A percentile compares a stretch with the other conserved stretches of the same genome.
These are phyloP conservation scores for Desmophyllum pertusum DNA, from an alignment of 92 coral and sea anemone genomes.

Conservation along the genomic window DNA sequence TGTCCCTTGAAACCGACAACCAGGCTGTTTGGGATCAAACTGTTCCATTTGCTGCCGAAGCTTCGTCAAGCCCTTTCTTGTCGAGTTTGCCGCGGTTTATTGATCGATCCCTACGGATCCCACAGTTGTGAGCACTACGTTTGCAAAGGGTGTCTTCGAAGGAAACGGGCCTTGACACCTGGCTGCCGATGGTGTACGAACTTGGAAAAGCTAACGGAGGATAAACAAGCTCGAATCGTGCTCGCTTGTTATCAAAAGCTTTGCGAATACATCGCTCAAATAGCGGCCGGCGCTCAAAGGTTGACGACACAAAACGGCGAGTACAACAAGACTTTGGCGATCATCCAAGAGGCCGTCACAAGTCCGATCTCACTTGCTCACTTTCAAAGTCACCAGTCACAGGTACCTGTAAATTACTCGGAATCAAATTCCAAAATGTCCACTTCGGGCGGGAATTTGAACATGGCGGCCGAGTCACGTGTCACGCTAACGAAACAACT, in stretches of 20 bases:
- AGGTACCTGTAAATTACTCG: slow-evolving; percentile 27
- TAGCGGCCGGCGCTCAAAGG: slow-evolving; percentile 47
- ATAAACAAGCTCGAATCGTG: slow-evolving; percentile 83
- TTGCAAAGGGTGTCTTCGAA: slow-evolving; percentile 88
- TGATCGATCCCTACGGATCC: slow-evolving; percentile 94
- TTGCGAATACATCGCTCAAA: slow-evolving; percentile 79
- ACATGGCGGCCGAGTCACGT: slow-evolving; percentile 84
- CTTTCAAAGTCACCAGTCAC: slow-evolving; percentile 32
- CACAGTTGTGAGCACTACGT: slow-evolving; percentile 91
- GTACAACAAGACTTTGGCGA: slow-evolving; percentile 76
- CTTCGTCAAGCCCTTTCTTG: slow-evolving; percentile 90
- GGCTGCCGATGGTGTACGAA: slow-evolving; percentile 99
- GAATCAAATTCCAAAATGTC: slow-evolving; percentile 25
- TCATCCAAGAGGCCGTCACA: slow-evolving; percentile 81
- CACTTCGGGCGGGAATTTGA: slow-evolving; percentile 46
- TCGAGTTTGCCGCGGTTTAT: slow-evolving; percentile 94
- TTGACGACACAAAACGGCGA: slow-evolving; percentile 82
- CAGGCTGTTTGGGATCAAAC: slow-evolving; percentile 79
- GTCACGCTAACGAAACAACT: slow-evolving; percentile 45
- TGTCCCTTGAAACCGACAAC: slow-evolving; percentile 65
- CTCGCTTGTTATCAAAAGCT: slow-evolving; percentile 96
- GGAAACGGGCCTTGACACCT: slow-evolving; percentile 91
- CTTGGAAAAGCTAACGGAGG: slow-evolving; percentile 78
- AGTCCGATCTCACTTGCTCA: slow-evolving; percentile 77
- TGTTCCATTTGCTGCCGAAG: slow-evolving; percentile 82